A percentile compares a stretch with the other conserved stretches of the same genome.
phyloP scores from a whole-genome alignment of 2,888 invertebrate species.

The Pocota personata region DNA sequence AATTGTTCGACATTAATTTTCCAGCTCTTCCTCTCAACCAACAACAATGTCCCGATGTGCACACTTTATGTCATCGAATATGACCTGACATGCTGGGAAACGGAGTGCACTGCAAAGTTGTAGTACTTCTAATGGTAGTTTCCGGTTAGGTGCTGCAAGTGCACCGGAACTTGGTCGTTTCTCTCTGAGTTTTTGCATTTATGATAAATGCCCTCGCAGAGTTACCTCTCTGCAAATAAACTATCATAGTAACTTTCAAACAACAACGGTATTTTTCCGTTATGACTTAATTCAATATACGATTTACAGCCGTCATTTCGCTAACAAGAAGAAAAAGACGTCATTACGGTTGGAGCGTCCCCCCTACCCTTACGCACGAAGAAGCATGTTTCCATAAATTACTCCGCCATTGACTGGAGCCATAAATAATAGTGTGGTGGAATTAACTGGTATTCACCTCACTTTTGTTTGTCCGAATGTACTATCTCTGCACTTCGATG shows the following conservation, averaged over 20 bases:
- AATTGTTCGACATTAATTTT: conserved; percentile 71
- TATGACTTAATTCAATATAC: conserved; percentile 66
- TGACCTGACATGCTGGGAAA: conserved; percentile 59
- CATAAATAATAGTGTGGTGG: conserved; percentile 54
- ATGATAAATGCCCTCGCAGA: conserved; percentile 53
- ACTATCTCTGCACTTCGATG: conserved; percentile 46
- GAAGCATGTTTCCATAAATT: conserved; percentile 54
- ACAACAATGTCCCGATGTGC: conserved; percentile 1
- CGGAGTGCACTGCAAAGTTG: conserved; percentile 51
- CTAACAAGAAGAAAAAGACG: conserved; percentile 49
- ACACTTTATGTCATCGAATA: conserved; percentile 52
- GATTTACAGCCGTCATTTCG: conserved; percentile 50
- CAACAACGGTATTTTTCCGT: conserved; percentile 32
- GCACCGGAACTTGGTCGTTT: conserved; percentile 71
- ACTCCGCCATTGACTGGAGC: conserved; percentile 39
- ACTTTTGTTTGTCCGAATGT: conserved; percentile 55
- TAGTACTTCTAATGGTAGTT: conserved; percentile 54
- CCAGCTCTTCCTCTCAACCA: conserved; percentile 3
- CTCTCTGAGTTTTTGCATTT: conserved; percentile 60
- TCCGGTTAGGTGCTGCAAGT: conserved; percentile 72
- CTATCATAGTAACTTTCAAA: conserved; percentile 30
- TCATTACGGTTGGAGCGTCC: conserved; percentile 11
- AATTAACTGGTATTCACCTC: conserved; percentile 59
- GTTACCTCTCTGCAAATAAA: conserved; percentile 15
- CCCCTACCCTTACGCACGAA: neutral